Evolutionary conservation across 2,113 vertebrate species (phyloP), one percentile per base, ranked within the genome.

Genomic region (Paracanthobrama guichenoti): DNA sequence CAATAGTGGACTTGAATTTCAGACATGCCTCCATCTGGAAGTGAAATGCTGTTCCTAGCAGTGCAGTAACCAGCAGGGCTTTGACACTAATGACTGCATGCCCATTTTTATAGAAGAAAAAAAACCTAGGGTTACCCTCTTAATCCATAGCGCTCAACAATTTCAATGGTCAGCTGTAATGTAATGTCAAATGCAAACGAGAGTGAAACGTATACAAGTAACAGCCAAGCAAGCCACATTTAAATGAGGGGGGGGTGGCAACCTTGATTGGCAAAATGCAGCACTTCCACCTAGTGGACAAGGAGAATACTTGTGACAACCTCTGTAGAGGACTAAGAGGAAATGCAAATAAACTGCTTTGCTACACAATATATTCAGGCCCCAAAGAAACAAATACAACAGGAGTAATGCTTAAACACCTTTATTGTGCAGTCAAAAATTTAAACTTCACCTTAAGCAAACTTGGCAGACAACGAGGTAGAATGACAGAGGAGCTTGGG

Each of bases 391-490:
- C 8, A 6, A 6, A 66, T 6, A 64, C 14, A 85, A 3, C 69
- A 53, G 16, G 14, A 53, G 16, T 83, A 96, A 96, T 99, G 97
- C 97, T 98, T 96, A 94, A 98, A 99, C 96, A 97, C 97, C 96
- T 98, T 99, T 99, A 98, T 98, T 98, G 98, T 99, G 97, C 97
- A 95, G 92, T 94, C 93, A 91, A 92, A 95, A 96, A 96, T 97
- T 94, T 94, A 92, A 95, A 96, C 96, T 98, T 97, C 97, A 97
- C 96, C 94, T 95, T 93, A 97, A 95, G 96, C 78, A 96, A 94
- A 93, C 93, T 96, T 96, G 95, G 97, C 96, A 96, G 95, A 96
- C 96, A 96, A 98, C 97, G 98, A 99, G 98, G 98, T 98, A 99
- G 98, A 98, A 97, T 96, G 97, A 96, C 96, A 96, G 91, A 97